phyloP scores from a whole-genome alignment of 2,797 vertebrate genomes.

The Naso thynnoides region DNA sequence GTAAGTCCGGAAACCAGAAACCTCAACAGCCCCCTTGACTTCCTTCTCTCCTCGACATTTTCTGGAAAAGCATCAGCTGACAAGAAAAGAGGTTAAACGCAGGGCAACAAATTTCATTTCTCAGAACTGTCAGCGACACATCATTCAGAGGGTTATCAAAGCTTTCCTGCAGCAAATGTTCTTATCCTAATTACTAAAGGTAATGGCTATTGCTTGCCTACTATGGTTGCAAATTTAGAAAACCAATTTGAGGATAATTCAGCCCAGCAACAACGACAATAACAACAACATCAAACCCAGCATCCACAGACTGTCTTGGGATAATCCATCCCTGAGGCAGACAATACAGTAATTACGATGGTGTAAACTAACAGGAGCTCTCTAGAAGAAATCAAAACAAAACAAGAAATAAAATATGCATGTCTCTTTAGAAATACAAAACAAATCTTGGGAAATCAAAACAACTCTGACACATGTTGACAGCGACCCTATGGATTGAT shows the following conservation, averaged over 20 bases:
- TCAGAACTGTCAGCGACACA: slow-evolving; percentile 16
- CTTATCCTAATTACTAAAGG: neutral
- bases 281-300: neutral
- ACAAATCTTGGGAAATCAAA: slow-evolving; percentile 17
- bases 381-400: slow-evolving; percentile 1
- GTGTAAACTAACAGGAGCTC: slow-evolving; percentile 14
- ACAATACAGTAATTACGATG: neutral
- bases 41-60: slow-evolving; percentile 35
- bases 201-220: too few species aligned
- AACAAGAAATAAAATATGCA: slow-evolving; percentile 2
- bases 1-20: slow-evolving; percentile 77
- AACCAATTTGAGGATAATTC: neutral
- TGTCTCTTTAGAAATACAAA: neutral
- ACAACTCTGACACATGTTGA: slow-evolving; percentile 4
- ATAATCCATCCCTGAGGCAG: neutral
- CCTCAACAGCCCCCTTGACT: slow-evolving; percentile 59
- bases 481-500: slow-evolving; percentile 41
- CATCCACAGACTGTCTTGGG: too few species aligned
- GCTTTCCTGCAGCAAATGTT: neutral
- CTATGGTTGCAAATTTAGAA: neutral
- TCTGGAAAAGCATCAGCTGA: slow-evolving; percentile 74
- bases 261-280: too few species aligned
- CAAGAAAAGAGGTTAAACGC: slow-evolving; percentile 67
- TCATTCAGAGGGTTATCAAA: neutral
- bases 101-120: slow-evolving; percentile 53